Base-by-base conservation (phyloP, 2,113 vertebrate species). In the Syngnathoides biaculeatus region DNA sequence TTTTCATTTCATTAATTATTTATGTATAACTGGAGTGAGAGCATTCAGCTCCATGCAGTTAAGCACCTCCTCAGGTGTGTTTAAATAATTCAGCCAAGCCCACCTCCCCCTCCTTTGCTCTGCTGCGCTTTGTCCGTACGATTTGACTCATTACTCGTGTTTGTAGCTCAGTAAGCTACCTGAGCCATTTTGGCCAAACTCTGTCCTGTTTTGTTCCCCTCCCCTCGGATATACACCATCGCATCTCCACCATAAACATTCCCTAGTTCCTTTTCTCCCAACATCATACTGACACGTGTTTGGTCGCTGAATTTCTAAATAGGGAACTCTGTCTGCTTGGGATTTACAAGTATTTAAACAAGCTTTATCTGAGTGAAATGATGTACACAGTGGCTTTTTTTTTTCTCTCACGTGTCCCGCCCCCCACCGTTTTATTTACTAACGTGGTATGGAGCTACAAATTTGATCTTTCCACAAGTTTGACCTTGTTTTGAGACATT, bases 41-140 rank as follows among this genome's bases (percentile, higher is more conserved):
- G n/a, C 79, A 84, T 89, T 72, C 74, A 86, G 89, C 82, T 83
- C 63, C 39, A 75, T 40, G 40, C 68, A 82, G 83, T 84, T 86
- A 85, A 72, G 64, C 74, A 83, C 73, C 80, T 88, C 87, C 85
- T 82, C 79, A 84, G 89, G 89, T 90, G 84, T 52, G 52, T 78
- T 63, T 88, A 50, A 88, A 87, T 89, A 74, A 88, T 89, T 88
- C 79, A 89, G 68, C 22, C 55, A 39, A 45, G 77, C 72, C 79
- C 58, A 72, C 67, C 71, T 63, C 61, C 70, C 74, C 77, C 55
- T 72, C 72, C 68, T 60, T 64, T 53, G 57, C 71, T 79, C 50
- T 22, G 27, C 45, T 69, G 69, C 82, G 61, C 72, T 69, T 73
- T 83, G 73, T 79, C 68, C 48, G 2, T 78, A 79, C 62, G 52